Percentiles rank a stretch among this genome's conserved stretches.
Evolutionary conservation across 35 echinoderm and acorn worm genomes (phyloP).

Genomic region (Holothuria glaberrima): DNA sequence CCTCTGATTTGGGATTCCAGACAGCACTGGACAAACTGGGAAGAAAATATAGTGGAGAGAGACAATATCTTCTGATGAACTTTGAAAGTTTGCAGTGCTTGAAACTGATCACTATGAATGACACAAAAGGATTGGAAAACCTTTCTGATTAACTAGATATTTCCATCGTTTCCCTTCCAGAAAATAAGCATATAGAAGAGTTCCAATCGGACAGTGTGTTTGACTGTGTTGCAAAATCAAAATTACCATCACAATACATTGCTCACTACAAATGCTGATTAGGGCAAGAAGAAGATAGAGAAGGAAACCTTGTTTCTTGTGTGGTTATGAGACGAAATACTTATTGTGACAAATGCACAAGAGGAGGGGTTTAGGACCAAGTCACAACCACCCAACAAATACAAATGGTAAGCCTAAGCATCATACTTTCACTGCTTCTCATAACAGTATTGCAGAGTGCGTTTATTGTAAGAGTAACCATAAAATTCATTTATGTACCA

Average conservation of each 20-base stretch:
- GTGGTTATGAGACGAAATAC: background rate
- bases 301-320: background rate
- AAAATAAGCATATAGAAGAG: background rate
- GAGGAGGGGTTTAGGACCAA: background rate
- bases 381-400: background rate
- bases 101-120: background rate
- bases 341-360: background rate
- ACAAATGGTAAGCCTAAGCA: background rate
- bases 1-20: background rate
- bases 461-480: background rate
- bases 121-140: background rate
- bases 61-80: background rate
- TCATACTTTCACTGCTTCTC: background rate
- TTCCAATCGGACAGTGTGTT: background rate
- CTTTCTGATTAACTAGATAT: background rate
- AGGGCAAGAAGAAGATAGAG: background rate
- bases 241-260: background rate
- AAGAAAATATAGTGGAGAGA: constrained; percentile 6
- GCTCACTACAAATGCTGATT: background rate
- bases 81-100: background rate
- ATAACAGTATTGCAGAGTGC: background rate
- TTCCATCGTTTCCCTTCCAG: background rate
- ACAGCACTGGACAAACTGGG: constrained; percentile 6
- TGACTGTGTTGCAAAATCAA: background rate
- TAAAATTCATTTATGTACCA: background rate